phyloP scores from a whole-genome alignment of 2,888 invertebrate genomes.

The Epirrhoe alternata region DNA sequence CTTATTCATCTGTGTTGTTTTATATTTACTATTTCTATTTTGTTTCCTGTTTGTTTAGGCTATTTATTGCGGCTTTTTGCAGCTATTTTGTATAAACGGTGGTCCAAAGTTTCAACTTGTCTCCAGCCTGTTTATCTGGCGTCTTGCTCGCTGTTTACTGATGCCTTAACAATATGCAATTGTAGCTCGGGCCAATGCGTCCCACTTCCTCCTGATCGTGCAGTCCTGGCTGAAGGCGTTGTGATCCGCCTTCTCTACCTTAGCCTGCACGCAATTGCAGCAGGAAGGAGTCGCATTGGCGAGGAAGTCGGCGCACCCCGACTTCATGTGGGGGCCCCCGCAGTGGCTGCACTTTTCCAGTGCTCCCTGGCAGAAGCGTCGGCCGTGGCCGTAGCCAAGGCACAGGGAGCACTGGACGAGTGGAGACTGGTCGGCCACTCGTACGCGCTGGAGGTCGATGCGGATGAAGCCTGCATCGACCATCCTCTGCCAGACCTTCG shows the following conservation, averaged over 20 bases:
- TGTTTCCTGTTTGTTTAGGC: neutral
- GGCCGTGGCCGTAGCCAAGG: neutral
- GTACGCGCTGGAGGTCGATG: neutral
- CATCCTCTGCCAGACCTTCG: neutral
- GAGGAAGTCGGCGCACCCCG: neutral
- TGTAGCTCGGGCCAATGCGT: constrained; percentile 20
- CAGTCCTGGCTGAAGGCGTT: neutral
- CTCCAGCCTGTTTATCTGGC: neutral
- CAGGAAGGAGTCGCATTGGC: neutral
- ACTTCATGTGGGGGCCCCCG: neutral
- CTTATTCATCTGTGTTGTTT: neutral
- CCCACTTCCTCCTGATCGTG: constrained; percentile 5
- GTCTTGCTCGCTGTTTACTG: constrained; percentile 1
- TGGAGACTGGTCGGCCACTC: neutral
- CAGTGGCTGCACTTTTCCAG: constrained; percentile 2
- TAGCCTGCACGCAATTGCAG: neutral
- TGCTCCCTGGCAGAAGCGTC: neutral
- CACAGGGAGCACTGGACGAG: neutral
- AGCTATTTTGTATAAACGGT: neutral
- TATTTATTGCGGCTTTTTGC: neutral
- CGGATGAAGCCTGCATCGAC: neutral
- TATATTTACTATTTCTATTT: no score
- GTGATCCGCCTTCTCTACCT: neutral
- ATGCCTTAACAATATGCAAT: constrained; percentile 38
- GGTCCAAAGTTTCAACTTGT: neutral